Percentiles rank a stretch among this genome's conserved stretches.
Evolutionary conservation across 1,140 invertebrate genomes (phyloP).

Genomic region (Caenorhabditis latens): DNA sequence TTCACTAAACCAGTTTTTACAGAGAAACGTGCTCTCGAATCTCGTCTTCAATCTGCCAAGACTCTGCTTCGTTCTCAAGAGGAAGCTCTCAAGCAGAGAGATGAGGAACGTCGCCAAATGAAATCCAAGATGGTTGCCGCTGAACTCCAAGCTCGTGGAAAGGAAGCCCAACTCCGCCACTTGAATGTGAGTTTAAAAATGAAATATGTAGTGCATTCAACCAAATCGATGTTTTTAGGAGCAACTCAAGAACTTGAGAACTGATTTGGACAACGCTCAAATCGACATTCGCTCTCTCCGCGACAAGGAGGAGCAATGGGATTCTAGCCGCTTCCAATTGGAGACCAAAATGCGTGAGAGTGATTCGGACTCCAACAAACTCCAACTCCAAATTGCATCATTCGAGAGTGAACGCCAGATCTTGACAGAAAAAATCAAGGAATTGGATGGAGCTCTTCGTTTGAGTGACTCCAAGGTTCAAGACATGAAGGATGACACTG

Average conservation of each 20-base stretch:
- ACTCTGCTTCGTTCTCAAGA: conserved; percentile 77
- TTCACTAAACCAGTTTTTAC: conserved; percentile 35
- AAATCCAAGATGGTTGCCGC: conserved; percentile 76
- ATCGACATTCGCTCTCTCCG: conserved; percentile 72
- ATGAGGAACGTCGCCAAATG: conserved; percentile 75
- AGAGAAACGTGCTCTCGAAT: conserved; percentile 76
- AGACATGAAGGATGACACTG: conserved; percentile 73
- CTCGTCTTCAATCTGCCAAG: conserved; percentile 73
- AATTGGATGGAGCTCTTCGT: conserved; percentile 71
- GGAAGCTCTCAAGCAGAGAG: conserved; percentile 74
- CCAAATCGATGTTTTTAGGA: conserved; percentile 67
- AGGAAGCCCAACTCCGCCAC: conserved; percentile 76
- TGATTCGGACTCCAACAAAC: conserved; percentile 72
- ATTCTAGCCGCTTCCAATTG: conserved; percentile 73
- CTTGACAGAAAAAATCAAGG: conserved; percentile 74
- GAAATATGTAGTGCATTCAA: neutral
- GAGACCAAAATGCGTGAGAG: conserved; percentile 74
- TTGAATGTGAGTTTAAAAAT: conserved; percentile 70
- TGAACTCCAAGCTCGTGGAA: conserved; percentile 75
- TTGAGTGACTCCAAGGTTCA: conserved; percentile 72
- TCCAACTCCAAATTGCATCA: conserved; percentile 71
- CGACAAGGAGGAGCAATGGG: conserved; percentile 73
- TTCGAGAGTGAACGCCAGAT: conserved; percentile 72
- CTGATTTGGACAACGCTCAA: conserved; percentile 75
- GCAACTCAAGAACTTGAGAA: conserved; percentile 76